These are phyloP conservation scores for Coracias cyanogaster DNA, from an alignment of 2,797 vertebrate species.

Conservation along the genomic window DNA sequence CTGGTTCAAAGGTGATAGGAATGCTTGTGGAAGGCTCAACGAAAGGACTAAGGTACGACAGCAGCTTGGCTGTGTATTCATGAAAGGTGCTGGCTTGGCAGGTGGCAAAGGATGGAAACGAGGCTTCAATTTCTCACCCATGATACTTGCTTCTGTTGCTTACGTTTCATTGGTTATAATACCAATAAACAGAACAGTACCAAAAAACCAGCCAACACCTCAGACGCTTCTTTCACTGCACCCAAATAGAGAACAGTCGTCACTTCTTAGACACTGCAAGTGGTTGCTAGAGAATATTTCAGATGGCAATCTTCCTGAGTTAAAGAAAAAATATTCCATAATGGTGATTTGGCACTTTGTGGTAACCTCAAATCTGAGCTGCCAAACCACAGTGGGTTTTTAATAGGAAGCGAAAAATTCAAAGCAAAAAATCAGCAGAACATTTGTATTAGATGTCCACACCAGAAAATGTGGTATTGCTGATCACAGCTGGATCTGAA, in stretches of 20 bases:
- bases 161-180: background rate
- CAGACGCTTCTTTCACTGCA: background rate
- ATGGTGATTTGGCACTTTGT: background rate
- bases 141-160: background rate
- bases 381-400: background rate
- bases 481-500: background rate
- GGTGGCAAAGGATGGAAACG: background rate
- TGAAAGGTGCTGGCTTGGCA: background rate
- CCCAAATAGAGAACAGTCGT: background rate
- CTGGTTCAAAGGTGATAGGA: background rate
- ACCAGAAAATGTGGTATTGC: background rate
- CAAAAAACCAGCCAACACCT: background rate
- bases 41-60: background rate
- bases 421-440: background rate
- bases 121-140: background rate
- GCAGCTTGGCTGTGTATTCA: background rate
- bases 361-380: background rate
- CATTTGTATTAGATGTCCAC: background rate
- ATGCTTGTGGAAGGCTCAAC: background rate
- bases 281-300: background rate
- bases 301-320: background rate
- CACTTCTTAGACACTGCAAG: background rate
- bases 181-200: rapidly evolving
- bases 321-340: background rate
- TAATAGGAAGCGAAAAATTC: background rate